A percentile compares a stretch with the other conserved stretches of the same genome.
Conservation (phyloP, 2,888 invertebrate species). For the Dysmachus trigonus region DNA sequence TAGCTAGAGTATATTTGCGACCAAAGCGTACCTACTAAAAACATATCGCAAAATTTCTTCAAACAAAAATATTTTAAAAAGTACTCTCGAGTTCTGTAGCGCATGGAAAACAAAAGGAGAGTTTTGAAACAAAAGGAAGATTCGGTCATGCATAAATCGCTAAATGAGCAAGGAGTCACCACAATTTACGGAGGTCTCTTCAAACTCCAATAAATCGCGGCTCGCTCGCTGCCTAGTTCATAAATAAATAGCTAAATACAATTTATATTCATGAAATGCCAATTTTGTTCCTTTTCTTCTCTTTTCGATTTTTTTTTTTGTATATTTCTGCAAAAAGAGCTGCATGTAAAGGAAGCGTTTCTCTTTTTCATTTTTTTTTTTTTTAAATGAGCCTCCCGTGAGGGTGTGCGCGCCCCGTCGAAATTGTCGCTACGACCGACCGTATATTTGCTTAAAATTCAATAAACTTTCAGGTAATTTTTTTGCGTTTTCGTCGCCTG, state of each 20-base stretch:
- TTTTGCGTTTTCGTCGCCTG: background rate
- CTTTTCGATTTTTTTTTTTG: background rate
- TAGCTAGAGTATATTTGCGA: background rate
- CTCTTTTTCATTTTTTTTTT: background rate
- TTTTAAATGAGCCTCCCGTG: conserved; percentile 9
- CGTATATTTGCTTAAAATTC: conserved; percentile 22
- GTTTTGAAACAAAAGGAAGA: conserved; percentile 4
- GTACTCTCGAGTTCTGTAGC: background rate
- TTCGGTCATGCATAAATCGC: conserved; percentile 12
- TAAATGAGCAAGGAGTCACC: background rate
- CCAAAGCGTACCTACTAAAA: background rate
- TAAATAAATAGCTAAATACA: conserved; percentile 31
- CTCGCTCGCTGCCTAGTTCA: conserved; percentile 10
- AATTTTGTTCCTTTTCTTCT: background rate
- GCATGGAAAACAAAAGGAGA: background rate
- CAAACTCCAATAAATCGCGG: conserved; percentile 13
- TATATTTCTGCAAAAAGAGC: background rate
- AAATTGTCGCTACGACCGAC: background rate
- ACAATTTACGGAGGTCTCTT: background rate
- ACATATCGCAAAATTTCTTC: background rate
- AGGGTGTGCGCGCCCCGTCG: background rate
- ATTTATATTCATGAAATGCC: conserved; percentile 34
- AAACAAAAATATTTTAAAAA: background rate
- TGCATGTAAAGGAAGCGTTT: conserved; percentile 20
- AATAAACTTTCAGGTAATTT: conserved; percentile 34